phyloP scores from a whole-genome alignment of 2,797 vertebrate genomes.

The Rhabdophis nuchalis region DNA sequence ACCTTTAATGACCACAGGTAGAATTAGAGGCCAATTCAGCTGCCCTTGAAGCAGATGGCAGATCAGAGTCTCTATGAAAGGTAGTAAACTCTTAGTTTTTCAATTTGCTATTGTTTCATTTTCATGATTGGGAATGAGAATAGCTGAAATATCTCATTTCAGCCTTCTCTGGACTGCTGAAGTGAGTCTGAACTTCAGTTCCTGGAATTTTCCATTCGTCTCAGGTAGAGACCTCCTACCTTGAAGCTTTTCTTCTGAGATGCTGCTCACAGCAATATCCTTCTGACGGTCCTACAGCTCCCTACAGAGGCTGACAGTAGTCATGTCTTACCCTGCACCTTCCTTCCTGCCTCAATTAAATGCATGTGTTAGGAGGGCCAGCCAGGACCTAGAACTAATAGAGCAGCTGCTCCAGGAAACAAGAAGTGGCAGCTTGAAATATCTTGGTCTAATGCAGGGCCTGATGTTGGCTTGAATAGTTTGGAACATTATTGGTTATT shows the following conservation, averaged over 20 bases:
- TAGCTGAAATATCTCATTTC: neutral
- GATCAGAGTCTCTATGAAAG: neutral
- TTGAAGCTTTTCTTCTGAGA: neutral
- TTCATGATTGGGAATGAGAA: neutral
- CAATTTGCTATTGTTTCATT: neutral
- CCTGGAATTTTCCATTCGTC: neutral
- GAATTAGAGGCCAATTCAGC: neutral
- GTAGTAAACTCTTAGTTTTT: neutral
- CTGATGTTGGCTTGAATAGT: neutral
- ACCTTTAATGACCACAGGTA: neutral
- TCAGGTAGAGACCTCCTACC: neutral
- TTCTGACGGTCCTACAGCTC: neutral
- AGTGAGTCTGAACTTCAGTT: neutral
- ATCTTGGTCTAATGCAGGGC: neutral
- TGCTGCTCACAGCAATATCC: neutral
- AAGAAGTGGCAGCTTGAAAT: neutral
- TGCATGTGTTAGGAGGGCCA: neutral
- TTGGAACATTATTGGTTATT: neutral
- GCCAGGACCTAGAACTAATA: neutral
- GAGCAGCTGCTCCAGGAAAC: neutral
- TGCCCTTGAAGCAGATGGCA: neutral
- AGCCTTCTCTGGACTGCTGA: neutral
- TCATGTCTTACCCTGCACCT: neutral
- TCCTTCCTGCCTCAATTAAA: neutral
- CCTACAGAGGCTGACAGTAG: neutral